These are phyloP conservation scores for Axea sp. DNA, from an alignment of 2,888 invertebrate species.

Conservation along the genomic window DNA sequence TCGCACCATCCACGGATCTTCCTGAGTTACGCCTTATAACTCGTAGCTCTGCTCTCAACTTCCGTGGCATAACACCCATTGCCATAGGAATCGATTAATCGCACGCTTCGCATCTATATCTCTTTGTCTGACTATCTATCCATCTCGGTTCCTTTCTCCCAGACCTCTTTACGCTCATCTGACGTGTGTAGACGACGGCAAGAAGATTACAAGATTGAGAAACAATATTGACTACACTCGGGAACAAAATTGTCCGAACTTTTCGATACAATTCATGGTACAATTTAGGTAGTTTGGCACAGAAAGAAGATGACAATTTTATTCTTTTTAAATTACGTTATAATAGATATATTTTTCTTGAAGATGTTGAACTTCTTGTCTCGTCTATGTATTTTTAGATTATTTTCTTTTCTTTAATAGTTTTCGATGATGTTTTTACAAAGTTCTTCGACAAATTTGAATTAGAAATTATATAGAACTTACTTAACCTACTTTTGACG, in stretches of 20 bases:
- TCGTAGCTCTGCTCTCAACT: conserved; percentile 21
- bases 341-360: conserved; percentile 32
- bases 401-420: conserved; percentile 11
- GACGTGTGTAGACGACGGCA: conserved; percentile 42
- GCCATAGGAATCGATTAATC: conserved; percentile 56
- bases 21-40: conserved; percentile 52
- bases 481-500: conserved; percentile 30
- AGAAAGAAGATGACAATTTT: conserved; percentile 26
- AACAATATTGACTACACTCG: conserved; percentile 40
- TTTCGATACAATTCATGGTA: conserved; percentile 17
- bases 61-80: conserved; percentile 35
- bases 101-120: conserved; percentile 9
- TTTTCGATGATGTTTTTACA: conserved; percentile 10
- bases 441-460: conserved; percentile 24
- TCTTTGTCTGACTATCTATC: conserved; percentile 11
- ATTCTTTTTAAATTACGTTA: conserved; percentile 19
- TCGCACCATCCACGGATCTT: conserved; percentile 62
- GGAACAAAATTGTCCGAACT: conserved; percentile 41
- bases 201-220: conserved; percentile 43
- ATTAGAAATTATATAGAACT: conserved; percentile 38
- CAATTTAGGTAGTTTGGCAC: conserved; percentile 16
- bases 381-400: conserved; percentile 9
- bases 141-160: conserved; percentile 5
- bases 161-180: conserved; percentile 31
- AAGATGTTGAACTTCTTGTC: conserved; percentile 5